Conservation (phyloP, 2,888 invertebrate species). For the Cerceris ruficornis region DNA sequence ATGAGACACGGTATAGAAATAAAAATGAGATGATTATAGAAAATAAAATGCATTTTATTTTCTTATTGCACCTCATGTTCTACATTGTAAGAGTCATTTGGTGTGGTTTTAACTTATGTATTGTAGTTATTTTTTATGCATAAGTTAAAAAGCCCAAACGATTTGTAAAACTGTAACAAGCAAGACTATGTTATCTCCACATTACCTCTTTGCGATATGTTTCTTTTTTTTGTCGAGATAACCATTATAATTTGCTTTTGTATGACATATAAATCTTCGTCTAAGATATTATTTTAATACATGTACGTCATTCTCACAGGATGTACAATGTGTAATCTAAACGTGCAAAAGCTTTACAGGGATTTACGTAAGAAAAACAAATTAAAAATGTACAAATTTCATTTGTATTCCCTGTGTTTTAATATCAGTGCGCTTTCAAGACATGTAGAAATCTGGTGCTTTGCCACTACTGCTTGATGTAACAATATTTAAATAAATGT, state of each 20-base stretch:
- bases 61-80: slow-evolving; percentile 46
- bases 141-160: neutral
- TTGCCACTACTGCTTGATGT: slow-evolving; percentile 22
- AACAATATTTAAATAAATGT: slow-evolving; percentile 33
- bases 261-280: slow-evolving; percentile 59
- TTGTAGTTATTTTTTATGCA: slow-evolving; percentile 11
- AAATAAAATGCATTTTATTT: slow-evolving; percentile 64
- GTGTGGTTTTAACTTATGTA: slow-evolving; percentile 24
- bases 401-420: slow-evolving; percentile 43
- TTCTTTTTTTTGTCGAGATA: slow-evolving; percentile 13
- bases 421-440: slow-evolving; percentile 53
- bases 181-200: slow-evolving; percentile 18
- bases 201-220: slow-evolving; percentile 43
- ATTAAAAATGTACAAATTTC: slow-evolving; percentile 50
- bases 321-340: slow-evolving; percentile 36
- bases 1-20: neutral
- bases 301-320: slow-evolving; percentile 45
- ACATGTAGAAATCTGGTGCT: slow-evolving; percentile 51
- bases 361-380: slow-evolving; percentile 25
- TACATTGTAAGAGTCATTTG: slow-evolving; percentile 39
- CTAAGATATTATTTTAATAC: slow-evolving; percentile 57
- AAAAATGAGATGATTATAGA: slow-evolving; percentile 37
- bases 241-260: slow-evolving; percentile 15
- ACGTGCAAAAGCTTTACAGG: slow-evolving; percentile 51
- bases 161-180: slow-evolving; percentile 12